Evolutionary conservation across 2,113 vertebrate species (phyloP), one percentile per base, ranked within the genome.

Genomic region (Dicerorhinus sumatrensis): DNA sequence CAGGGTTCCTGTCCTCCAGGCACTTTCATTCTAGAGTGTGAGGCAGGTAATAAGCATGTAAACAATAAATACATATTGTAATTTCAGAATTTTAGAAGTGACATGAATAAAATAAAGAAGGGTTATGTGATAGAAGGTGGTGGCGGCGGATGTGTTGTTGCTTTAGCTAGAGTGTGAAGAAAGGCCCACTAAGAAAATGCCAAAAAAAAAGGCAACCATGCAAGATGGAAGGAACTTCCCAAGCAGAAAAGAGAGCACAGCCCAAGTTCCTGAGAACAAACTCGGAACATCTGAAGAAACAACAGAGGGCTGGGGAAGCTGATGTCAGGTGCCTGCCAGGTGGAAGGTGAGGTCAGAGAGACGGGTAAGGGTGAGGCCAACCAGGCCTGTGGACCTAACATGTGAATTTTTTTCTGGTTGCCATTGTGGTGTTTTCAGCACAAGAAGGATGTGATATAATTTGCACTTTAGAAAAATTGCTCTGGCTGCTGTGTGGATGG

Each of bases 11-110:
- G 0, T 77, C 27, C 39, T 90, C 58, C 86, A 63, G 29, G 10
- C 3, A 23, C 67, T 85, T 63, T 36, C 39, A 62, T 89, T 77
- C 9, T 62, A 54, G 6, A 77, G 18, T 36, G 6, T 62, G 25
- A 82, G 5, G 11, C 23, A 76, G 27, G 9, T 10, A 76, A 48
- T 33, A 62, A n/a, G 6, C 36, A 90, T 1, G 0, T 14, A 54
- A 51, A 63, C 51, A 48, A 60, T 8, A 62, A 89, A 11, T 16
- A n/a, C 2, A 13, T 16, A 83, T 48, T 56, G 14, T 5, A 39
- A 56, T 42, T 51, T 88, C 73, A 95, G n/a, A 70, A 39, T 62
- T 67, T 51, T 75, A 29, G 63, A 79, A 79, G 54, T 62, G 79
- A 83, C 21, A 21, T 13, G n/a, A 67, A 67, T 54, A 89, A 51